phyloP scores from a whole-genome alignment of 1,140 invertebrate genomes.

The Cecropterus lyciades region DNA sequence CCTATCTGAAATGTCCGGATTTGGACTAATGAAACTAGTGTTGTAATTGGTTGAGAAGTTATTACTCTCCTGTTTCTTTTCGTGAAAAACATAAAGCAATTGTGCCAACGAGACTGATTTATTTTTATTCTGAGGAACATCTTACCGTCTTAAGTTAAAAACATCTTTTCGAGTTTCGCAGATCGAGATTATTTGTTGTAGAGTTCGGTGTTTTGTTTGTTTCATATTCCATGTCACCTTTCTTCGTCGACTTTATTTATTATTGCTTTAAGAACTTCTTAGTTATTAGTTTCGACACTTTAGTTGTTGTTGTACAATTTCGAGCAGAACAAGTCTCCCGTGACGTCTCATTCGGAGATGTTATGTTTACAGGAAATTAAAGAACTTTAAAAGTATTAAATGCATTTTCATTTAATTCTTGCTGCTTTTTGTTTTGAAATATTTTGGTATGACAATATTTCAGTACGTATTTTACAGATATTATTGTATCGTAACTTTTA shows the following conservation, averaged over 20 bases:
- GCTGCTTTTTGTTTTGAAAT: too few species aligned
- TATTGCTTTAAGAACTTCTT: conserved; percentile 33
- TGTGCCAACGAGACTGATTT: conserved; percentile 59
- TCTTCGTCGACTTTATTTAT: conserved; percentile 31
- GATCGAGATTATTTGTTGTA: conserved; percentile 22
- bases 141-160: conserved; percentile 26
- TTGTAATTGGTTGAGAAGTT: conserved; percentile 71
- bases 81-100: conserved; percentile 68
- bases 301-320: conserved; percentile 24
- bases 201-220: conserved; percentile 29
- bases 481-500: too few species aligned
- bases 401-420: conserved; percentile 5
- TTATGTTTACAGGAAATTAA: conserved; percentile 28
- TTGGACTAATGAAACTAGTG: conserved; percentile 70
- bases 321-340: conserved; percentile 22
- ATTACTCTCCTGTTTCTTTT: conserved; percentile 66
- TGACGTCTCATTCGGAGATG: conserved; percentile 15
- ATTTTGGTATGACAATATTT: too few species aligned
- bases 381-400: conserved; percentile 19
- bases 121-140: conserved; percentile 51
- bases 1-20: conserved; percentile 56
- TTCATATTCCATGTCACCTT: conserved; percentile 33
- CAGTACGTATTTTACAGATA: too few species aligned
- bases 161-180: conserved; percentile 22
- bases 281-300: conserved; percentile 34